Percentiles rank a stretch among this genome's conserved stretches.
phyloP scores from a whole-genome alignment of 2,888 invertebrate species.

The Muscina levida region DNA sequence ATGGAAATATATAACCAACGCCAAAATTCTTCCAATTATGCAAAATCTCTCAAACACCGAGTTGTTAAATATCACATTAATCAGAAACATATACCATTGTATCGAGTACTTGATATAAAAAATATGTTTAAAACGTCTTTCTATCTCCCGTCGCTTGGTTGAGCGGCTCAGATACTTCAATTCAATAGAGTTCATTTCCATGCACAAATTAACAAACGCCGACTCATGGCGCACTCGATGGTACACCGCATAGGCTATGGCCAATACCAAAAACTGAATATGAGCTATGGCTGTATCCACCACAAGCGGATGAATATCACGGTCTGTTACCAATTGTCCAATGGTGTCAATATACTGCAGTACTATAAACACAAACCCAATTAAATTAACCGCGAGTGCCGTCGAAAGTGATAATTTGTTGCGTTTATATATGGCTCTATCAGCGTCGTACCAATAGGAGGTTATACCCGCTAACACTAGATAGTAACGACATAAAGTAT shows the following conservation, averaged over 20 bases:
- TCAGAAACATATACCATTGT: neutral
- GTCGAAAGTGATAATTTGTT: neutral
- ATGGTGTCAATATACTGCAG: no score
- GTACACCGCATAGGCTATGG: slow-evolving; percentile 4
- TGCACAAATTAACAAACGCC: neutral
- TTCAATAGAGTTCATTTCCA: slow-evolving; percentile 10
- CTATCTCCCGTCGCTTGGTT: neutral
- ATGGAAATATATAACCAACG: neutral
- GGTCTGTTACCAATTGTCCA: no score
- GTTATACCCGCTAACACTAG: slow-evolving; percentile 32
- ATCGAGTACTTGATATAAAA: neutral
- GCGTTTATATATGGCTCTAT: neutral
- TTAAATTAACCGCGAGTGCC: slow-evolving; percentile 1
- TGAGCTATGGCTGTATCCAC: neutral
- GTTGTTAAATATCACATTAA: no score
- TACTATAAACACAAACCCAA: no score
- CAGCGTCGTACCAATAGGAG: slow-evolving; percentile 36
- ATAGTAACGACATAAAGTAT: no score
- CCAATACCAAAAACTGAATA: neutral
- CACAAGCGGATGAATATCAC: slow-evolving; percentile 39
- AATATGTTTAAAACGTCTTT: slow-evolving; percentile 27
- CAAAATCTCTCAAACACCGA: no score
- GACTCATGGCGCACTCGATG: slow-evolving; percentile 27
- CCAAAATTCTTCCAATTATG: no score
- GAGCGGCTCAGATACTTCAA: neutral